Conservation (phyloP, 92 coral and sea anemone genomes). For the Ricordea florida region DNA sequence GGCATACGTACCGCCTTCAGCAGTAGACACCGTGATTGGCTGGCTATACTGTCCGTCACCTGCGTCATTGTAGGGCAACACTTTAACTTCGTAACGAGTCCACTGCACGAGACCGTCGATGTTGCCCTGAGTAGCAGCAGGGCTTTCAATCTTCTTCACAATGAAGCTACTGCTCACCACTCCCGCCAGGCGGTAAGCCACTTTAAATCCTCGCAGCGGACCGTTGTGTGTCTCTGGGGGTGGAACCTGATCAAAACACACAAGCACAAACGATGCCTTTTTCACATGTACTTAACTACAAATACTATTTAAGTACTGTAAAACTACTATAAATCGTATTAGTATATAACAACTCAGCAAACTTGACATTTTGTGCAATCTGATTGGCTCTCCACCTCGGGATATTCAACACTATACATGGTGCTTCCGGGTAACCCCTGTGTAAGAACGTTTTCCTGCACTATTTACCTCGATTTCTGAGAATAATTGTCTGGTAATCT, state of each 20-base stretch:
- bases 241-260: constrained; percentile 65
- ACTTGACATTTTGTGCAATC: too few relatives aligned
- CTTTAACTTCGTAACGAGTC: constrained; percentile 86
- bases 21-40: constrained; percentile 65
- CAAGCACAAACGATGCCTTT: too few relatives aligned
- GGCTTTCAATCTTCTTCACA: constrained; percentile 53
- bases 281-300: background rate
- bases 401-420: too few relatives aligned
- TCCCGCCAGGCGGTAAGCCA: constrained; percentile 80
- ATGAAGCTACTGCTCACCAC: constrained; percentile 58
- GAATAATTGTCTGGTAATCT: too few relatives aligned
- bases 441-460: too few relatives aligned
- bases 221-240: constrained; percentile 84
- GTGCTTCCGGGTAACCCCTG: too few relatives aligned
- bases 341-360: too few relatives aligned
- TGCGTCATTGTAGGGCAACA: constrained; percentile 84
- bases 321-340: too few relatives aligned
- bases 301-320: too few relatives aligned
- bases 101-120: constrained; percentile 77
- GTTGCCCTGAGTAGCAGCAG: constrained; percentile 62
- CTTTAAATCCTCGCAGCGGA: constrained; percentile 76
- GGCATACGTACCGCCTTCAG: constrained; percentile 82
- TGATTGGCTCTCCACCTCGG: too few relatives aligned
- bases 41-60: constrained; percentile 82
- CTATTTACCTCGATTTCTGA: too few relatives aligned